Conservation (phyloP, 2,113 vertebrate genomes). For the Lathamus discolor region DNA sequence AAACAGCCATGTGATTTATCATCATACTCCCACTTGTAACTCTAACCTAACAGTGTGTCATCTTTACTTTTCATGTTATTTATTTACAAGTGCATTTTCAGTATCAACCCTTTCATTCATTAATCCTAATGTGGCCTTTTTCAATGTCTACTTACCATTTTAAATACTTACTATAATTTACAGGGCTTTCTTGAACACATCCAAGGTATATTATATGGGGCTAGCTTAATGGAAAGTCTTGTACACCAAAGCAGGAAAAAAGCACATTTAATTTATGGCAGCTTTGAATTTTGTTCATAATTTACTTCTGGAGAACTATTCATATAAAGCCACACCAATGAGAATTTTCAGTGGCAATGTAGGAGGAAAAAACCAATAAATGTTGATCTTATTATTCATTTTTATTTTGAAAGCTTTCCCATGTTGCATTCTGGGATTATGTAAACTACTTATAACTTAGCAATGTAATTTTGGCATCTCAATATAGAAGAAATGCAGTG, state of each 20-base stretch:
- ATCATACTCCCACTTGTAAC: conserved; percentile 71
- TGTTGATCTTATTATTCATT: conserved; percentile 65
- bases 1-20: conserved; percentile 68
- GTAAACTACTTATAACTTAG: conserved; percentile 60
- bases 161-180: conserved; percentile 85
- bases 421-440: conserved; percentile 60
- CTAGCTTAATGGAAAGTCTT: conserved; percentile 85
- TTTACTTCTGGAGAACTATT: conserved; percentile 76
- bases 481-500: neutral
- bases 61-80: conserved; percentile 79
- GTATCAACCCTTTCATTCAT: conserved; percentile 81
- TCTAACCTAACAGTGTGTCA: conserved; percentile 79
- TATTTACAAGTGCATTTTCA: conserved; percentile 83
- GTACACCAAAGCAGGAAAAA: conserved; percentile 75
- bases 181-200: conserved; percentile 81
- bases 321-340: conserved; percentile 70
- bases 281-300: conserved; percentile 81
- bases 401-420: conserved; percentile 62
- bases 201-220: conserved; percentile 83
- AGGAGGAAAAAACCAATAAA: conserved; percentile 66
- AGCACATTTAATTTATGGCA: conserved; percentile 77
- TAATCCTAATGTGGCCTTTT: conserved; percentile 86
- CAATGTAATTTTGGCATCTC: conserved; percentile 1
- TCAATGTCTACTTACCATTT: conserved; percentile 83
- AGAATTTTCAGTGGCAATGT: conserved; percentile 66